Evolutionary conservation across 1,140 invertebrate genomes (phyloP), one percentile per base, ranked within the genome.

Genomic region (Aphaenogaster ashmeadi): DNA sequence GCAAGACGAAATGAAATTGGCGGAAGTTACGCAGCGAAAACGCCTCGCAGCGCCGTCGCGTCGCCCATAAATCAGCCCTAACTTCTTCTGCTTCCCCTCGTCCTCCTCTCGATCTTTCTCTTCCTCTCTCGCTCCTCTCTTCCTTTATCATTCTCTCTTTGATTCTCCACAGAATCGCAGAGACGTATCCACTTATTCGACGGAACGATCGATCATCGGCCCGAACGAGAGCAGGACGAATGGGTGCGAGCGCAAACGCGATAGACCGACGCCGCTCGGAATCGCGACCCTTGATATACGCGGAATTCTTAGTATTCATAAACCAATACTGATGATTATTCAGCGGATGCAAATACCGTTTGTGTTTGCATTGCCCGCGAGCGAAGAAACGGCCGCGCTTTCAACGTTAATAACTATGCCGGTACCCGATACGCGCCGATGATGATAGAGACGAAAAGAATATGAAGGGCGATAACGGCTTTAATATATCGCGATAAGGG

Each of bases 1-100:
- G 88, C 87, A 88, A 89, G 90, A 91, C 91, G 90, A 80, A 91
- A 91, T 86, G 85, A 91, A 91, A 91, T 87, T 78, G 90, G 84
- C 90, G 90, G 90, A 91, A 91, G 90, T 91, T 91, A 91, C 90
- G 90, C 88, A 89, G 90, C 83, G 90, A 89, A 91, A 91, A 91
- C 85, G 85, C 50, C 52, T 89, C 88, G 44, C 69, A 56, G 50
- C 77, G 67, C 79, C 64, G 83, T 87, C 78, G 75, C 64, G 83
- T 87, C 78, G 75, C 85, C 88, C 81, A 91, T 91, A 91, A 91
- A 91, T 91, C 90, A 91, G 88, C 66, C 71, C 58, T 67, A 7
- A 13, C 86, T 60, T 58, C 78, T 62, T 50, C 64, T 50, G 21
- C 41, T 58, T 44, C 58, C 58, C 56, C 56, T 41, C 41, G 44